Evolutionary conservation across 2,113 vertebrate genomes (phyloP), one percentile per base, ranked within the genome.

Genomic region (Callaeas wilsoni): DNA sequence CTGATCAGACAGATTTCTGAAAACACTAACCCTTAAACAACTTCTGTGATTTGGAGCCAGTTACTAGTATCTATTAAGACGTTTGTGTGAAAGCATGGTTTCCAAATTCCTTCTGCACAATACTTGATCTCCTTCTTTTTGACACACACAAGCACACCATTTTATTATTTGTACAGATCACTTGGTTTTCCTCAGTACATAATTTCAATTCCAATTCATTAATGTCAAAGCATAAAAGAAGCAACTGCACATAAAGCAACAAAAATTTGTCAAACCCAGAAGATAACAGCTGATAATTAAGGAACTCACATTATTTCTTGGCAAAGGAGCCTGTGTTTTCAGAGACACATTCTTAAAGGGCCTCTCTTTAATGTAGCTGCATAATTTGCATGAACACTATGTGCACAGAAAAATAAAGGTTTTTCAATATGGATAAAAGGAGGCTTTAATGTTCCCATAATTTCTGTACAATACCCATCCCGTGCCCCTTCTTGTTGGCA

Each of bases 271-370:
- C 87, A 95, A 84, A 92, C 19, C 13, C 86, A 95, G 93, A 88
- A 94, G 78, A 97, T 84, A 96, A 86, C 83, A 89, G 85, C 80
- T 94, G 85, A 96, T 91, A 94, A 95, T 95, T 97, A 89, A 94
- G 87, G 78, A 95, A 84, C 84, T 92, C 90, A 82, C 78, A 94
- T 95, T 95, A 90, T 95, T 89, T 92, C 59, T 89, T 93, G 88
- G 91, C 94, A 95, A 89, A 94, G 67, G 39, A 83, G 64, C 41
- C 57, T 69, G 35, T 92, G 74, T 93, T 94, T 94, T 84, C 69
- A 94, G 80, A 93, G 65, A 59, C 80, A 83, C 78, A 90, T 87
- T 95, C 94, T 95, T 96, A 92, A 96, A 94, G 80, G 52, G 86
- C 86, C 37, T 94, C 67, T 84, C 62, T 89, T 94, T 77, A 96